Percentiles rank a stretch among this genome's conserved stretches.
phyloP scores from a whole-genome alignment of 2,888 invertebrate genomes.

The Anthrax anthrax region DNA sequence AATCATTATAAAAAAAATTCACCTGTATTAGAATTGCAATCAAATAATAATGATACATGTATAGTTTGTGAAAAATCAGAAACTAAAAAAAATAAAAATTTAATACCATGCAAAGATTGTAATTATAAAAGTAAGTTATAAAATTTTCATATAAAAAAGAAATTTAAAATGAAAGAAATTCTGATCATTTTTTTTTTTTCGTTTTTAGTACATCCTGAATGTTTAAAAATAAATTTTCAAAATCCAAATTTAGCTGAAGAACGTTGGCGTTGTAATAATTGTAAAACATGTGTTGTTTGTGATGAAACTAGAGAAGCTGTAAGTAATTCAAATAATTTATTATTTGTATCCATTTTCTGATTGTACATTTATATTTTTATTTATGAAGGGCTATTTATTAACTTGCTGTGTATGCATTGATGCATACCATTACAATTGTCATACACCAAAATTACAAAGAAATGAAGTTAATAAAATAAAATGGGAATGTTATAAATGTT shows the following conservation, averaged over 20 bases:
- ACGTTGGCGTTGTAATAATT: conserved; percentile 76
- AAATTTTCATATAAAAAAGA: neutral
- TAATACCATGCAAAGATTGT: conserved; percentile 9
- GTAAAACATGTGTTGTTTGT: conserved; percentile 74
- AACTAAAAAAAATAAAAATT: conserved; percentile 2
- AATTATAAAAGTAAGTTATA: conserved; percentile 3
- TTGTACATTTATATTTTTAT: neutral
- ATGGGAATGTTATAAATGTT: conserved; percentile 61
- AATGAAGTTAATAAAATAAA: conserved; percentile 43
- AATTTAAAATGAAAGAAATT: neutral
- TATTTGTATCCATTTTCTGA: neutral
- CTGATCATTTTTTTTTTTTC: neutral
- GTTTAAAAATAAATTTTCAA: conserved; percentile 52
- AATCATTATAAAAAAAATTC: too few relatives aligned
- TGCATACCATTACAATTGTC: conserved; percentile 71
- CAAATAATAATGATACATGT: conserved; percentile 4
- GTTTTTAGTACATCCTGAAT: conserved; percentile 48
- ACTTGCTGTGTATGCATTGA: conserved; percentile 76
- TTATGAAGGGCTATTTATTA: conserved; percentile 47
- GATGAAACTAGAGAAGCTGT: conserved; percentile 61
- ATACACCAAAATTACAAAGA: conserved; percentile 50
- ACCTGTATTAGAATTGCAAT: neutral
- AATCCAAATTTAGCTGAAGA: conserved; percentile 39
- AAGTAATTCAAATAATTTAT: conserved; percentile 25
- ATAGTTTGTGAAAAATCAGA: conserved; percentile 10